These are phyloP conservation scores for Ictalurus punctatus DNA, from an alignment of 2,113 vertebrate species.

Conservation along the genomic window DNA sequence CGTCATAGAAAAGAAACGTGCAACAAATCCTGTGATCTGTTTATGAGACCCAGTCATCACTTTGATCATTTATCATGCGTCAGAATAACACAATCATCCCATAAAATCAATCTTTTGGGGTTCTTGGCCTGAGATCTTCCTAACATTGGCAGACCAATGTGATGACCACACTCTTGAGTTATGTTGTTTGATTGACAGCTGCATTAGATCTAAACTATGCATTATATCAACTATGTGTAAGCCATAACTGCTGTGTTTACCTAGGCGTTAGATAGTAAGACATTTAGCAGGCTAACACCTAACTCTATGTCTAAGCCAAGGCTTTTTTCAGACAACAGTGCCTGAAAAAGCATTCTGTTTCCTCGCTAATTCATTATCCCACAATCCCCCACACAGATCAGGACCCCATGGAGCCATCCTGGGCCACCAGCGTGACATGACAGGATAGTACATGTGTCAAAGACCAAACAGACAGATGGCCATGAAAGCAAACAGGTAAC, in stretches of 20 bases:
- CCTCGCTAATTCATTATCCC: slow-evolving; percentile 2
- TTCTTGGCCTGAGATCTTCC: slow-evolving; percentile 1
- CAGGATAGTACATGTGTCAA: slow-evolving; percentile 59
- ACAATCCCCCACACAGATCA: slow-evolving; percentile 25
- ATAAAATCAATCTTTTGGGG: slow-evolving; percentile 23
- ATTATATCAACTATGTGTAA: slow-evolving; percentile 3
- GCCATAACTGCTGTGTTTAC: not conserved
- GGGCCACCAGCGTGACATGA: slow-evolving; percentile 39
- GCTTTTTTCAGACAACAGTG: not conserved
- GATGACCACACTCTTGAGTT: slow-evolving; percentile 28
- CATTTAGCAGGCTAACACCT: not conserved
- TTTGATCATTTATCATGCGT: slow-evolving; percentile 37
- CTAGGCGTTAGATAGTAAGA: not conserved
- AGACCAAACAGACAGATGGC: slow-evolving; percentile 58
- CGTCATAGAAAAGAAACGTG: slow-evolving; percentile 10
- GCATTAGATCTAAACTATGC: not conserved
- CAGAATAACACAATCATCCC: slow-evolving; percentile 34
- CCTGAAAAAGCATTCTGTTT: not conserved
- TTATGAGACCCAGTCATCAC: slow-evolving; percentile 20
- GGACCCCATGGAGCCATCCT: slow-evolving; percentile 23
- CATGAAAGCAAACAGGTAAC: slow-evolving; percentile 42
- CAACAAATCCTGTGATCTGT: slow-evolving; percentile 30
- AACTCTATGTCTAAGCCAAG: not conserved
- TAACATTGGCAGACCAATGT: slow-evolving; percentile 7
- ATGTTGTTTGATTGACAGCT: slow-evolving; percentile 24